phyloP scores from a whole-genome alignment of 2,113 vertebrate genomes.

The Perca fluviatilis region DNA sequence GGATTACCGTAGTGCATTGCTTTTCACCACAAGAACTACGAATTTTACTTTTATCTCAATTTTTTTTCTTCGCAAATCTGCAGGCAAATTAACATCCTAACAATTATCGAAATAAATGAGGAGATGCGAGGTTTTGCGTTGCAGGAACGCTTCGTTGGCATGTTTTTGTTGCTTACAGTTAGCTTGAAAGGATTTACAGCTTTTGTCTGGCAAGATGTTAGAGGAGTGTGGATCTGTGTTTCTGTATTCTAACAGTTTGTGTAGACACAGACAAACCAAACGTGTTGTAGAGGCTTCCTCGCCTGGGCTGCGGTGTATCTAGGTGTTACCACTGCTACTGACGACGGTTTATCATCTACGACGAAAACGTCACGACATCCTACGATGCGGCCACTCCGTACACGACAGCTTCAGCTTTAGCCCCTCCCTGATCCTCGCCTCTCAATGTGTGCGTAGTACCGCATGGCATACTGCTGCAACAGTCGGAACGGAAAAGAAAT shows the following conservation, averaged over 20 bases:
- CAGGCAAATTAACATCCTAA: conserved; percentile 65
- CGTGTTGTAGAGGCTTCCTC: not conserved
- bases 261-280: not conserved
- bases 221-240: conserved; percentile 6
- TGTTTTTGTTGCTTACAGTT: conserved; percentile 17
- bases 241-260: not conserved
- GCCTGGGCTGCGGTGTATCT: not conserved
- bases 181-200: conserved; percentile 31
- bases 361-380: conserved; percentile 27
- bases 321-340: conserved; percentile 1
- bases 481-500: not conserved
- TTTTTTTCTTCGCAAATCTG: conserved; percentile 46
- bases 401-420: conserved; percentile 16
- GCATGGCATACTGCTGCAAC: not conserved
- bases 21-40: conserved; percentile 47
- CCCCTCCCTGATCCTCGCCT: not conserved
- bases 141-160: conserved; percentile 23
- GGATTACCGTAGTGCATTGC: conserved; percentile 78
- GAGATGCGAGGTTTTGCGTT: not conserved
- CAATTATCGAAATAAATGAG: conserved; percentile 15
- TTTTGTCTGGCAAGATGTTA: not conserved
- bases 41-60: conserved; percentile 7
- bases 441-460: not conserved
- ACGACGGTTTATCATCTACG: conserved; percentile 26
- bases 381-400: not conserved